Evolutionary conservation across 30 jellyfish, hydroid and myxozoan genomes (phyloP).

Genomic region (Rhopilema esculentum): DNA sequence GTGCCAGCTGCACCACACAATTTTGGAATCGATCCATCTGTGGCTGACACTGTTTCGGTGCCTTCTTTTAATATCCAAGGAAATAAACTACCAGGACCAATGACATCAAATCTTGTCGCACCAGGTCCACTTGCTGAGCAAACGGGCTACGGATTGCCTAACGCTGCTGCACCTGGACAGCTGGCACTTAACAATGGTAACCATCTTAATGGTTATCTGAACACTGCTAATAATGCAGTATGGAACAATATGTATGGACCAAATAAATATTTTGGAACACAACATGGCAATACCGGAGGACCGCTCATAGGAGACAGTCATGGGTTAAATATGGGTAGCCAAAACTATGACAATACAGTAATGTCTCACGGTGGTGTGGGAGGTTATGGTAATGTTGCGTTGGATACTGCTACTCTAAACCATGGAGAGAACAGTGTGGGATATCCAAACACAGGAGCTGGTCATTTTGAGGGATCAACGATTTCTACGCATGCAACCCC

Average conservation of each 20-base stretch:
- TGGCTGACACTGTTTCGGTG: slow-evolving; percentile 9
- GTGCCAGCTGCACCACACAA: neutral
- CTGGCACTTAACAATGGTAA: slow-evolving; percentile 1
- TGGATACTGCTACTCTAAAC: neutral
- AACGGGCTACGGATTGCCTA: slow-evolving; percentile 44
- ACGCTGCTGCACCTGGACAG: neutral
- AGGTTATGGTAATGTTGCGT: neutral
- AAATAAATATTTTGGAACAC: neutral
- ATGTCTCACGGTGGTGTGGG: neutral
- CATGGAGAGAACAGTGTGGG: neutral
- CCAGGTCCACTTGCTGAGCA: slow-evolving; percentile 51
- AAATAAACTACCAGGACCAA: neutral
- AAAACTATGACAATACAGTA: neutral
- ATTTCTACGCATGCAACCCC: neutral
- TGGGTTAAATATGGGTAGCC: neutral
- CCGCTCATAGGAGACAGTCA: neutral
- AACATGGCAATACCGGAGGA: neutral
- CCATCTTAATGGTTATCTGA: neutral
- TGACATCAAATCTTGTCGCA: neutral
- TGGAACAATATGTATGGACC: neutral
- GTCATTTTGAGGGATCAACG: neutral
- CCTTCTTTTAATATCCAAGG: neutral
- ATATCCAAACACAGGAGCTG: neutral
- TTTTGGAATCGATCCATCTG: slow-evolving; percentile 4
- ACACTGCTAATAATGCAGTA: slow-evolving; percentile 2